Evolutionary conservation across 1,140 invertebrate species (phyloP), one percentile per base, ranked within the genome.

Genomic region (Cheumatopsyche charites): DNA sequence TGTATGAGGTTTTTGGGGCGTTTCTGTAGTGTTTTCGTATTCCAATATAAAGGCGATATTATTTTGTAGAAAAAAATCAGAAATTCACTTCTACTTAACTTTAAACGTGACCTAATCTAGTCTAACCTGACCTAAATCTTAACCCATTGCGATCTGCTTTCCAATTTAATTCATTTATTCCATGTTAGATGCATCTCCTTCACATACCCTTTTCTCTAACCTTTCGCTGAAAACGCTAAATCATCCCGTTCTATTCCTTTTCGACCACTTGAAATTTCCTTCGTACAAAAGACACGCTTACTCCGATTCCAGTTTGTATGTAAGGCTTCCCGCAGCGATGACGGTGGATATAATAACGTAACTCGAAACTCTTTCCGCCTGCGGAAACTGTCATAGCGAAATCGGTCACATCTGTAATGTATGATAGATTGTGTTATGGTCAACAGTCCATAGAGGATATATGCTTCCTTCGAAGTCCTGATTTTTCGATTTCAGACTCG

Each of bases 351-450:
- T 36, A 36, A 36, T 36, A 47, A 7, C 19, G 47, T 17, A 52
- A 15, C 45, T 47, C 47, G n/a, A 52, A 17, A 52, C 47, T 19
- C 47, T 3, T 36, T 36, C 29, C 29, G 3, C 29, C 9, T 9
- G 9, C 3, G 29, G 19, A 52, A 52, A 52, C n/a, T 52, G 47
- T 52, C 47, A 15, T 17, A 15, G 13, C n/a, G 19, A 52, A 52
- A 52, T 52, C 19, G 47, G 47, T 52, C 47, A 52, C 47, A 52
- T 52, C 47, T 52, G 47, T 52, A 17, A 52, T 11, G 15, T 52
- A n/a, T 52, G 47, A 52, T 52, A 52, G 47, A 52, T 52, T 17
- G 47, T 52, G 47, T 52, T 52, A 15, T 58, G 55, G 55, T 58
- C 21, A 58, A 58, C 19, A 58, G 55, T 58, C 55, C 9, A 58